Percentiles rank a stretch among this genome's conserved stretches.
These are phyloP conservation scores for Melipona bicolor DNA, from an alignment of 2,888 invertebrate genomes.

Conservation along the genomic window DNA sequence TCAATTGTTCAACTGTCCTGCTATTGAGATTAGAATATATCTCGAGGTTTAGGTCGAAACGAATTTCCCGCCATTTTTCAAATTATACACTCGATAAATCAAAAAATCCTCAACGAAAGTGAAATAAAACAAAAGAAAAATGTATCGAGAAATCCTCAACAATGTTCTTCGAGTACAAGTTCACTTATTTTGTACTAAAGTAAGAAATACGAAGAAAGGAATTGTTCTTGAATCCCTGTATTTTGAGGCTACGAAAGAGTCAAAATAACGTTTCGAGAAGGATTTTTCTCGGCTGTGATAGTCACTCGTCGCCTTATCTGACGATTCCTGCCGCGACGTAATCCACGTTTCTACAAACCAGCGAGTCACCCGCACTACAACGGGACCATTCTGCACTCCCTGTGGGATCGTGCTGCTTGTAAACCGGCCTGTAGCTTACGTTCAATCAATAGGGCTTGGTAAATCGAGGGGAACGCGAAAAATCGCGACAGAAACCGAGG, in stretches of 20 bases:
- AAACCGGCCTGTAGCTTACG: constrained; percentile 2
- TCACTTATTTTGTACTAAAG: no score
- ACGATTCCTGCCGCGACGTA: constrained; percentile 54
- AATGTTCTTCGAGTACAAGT: no score
- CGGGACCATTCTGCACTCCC: constrained; percentile 34
- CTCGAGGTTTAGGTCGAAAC: no score
- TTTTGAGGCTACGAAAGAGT: no score
- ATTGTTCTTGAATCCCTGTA: no score
- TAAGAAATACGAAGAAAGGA: no score
- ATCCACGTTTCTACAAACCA: constrained; percentile 57
- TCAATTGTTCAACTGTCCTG: no score
- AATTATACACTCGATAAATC: neutral
- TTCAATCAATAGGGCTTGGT: constrained; percentile 14
- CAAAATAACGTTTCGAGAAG: neutral
- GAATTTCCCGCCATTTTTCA: neutral
- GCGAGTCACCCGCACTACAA: constrained; percentile 47
- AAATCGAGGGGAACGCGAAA: constrained; percentile 8
- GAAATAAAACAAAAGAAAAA: no score
- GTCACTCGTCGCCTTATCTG: constrained; percentile 53
- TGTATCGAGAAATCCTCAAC: no score
- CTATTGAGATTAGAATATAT: no score
- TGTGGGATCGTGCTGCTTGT: constrained; percentile 25
- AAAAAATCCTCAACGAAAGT: neutral
- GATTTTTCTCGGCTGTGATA: neutral
- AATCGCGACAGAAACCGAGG: constrained; percentile 6